A percentile compares a stretch with the other conserved stretches of the same genome.
Evolutionary conservation across 2,113 vertebrate genomes (phyloP).

Genomic region (Pycnonotus jocosus): DNA sequence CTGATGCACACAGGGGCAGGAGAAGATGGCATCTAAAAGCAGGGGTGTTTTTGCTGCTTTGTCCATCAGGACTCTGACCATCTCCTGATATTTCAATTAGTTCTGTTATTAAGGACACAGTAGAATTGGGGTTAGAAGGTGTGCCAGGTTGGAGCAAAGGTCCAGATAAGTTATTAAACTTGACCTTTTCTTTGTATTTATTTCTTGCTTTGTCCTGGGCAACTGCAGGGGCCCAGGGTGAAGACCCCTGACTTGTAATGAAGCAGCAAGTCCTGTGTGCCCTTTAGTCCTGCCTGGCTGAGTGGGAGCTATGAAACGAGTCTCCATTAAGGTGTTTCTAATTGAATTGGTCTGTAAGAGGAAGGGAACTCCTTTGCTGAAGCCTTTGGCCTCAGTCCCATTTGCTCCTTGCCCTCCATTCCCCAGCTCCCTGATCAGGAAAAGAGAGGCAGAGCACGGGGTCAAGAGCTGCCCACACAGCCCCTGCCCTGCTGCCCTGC

Average conservation of each 20-base stretch:
- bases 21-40: neutral
- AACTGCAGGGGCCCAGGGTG: neutral
- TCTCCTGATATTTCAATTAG: conserved; percentile 10
- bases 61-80: neutral
- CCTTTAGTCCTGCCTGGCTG: neutral
- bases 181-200: neutral
- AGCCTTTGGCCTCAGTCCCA: neutral
- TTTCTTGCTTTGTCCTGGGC: neutral
- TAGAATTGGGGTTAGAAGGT: neutral
- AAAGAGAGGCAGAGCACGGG: neutral
- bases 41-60: neutral
- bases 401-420: conserved; percentile 1
- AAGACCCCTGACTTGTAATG: neutral
- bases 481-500: neutral
- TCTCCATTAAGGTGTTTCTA: neutral
- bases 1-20: neutral
- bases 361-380: neutral
- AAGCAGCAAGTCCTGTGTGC: neutral
- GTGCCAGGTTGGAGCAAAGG: neutral
- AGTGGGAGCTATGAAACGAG: neutral
- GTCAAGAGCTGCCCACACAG: neutral
- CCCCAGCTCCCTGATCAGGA: accelerated
- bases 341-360: neutral
- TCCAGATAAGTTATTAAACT: neutral
- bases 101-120: neutral